Evolutionary conservation across 2,888 invertebrate species (phyloP), one percentile per base, ranked within the genome.

Genomic region (Dermolepida albohirtum): DNA sequence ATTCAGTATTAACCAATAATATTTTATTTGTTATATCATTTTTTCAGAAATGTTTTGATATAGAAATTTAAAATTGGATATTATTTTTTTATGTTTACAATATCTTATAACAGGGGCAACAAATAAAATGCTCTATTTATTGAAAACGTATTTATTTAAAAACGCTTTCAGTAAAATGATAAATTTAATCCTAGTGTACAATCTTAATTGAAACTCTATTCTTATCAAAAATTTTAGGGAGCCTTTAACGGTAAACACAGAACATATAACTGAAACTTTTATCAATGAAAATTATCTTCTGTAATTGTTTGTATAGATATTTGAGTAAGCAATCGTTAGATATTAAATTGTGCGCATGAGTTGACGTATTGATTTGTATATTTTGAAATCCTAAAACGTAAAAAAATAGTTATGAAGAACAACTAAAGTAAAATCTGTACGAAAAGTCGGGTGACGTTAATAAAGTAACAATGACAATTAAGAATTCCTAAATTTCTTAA

Each of bases 351-450:
- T 63, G 64, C 73, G 73, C 73, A 69, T 70, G 71, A 51, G 54
- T 55, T 49, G 54, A 50, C 50, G 49, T 73, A 73, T 73, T 73
- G 73, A 62, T 62, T 62, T 16, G 29, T 34, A 39, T n/a, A 14
- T 14, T 40, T 54, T 39, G 34, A 54, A 54, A 54, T 16, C 17
- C 17, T 16, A 54, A n/a, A 17, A 11, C 39, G 8, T 34, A 7
- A 34, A 39, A 49, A 47, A 8, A 12, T 39, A 34, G 29, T 16
- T 47, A 40, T 11, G 34, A 16, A 8, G 7, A 12, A 40, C 14
- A 27, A 16, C 10, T 44, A 65, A 43, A 47, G 22, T 34, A 43
- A 47, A 16, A 17, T 47, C 47, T 1, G 14, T 27, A 10, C 12
- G 16, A 7, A n/a, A 34, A 16, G 14, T 16, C 8, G 34, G 16